phyloP scores from a whole-genome alignment of 2,888 invertebrate genomes.

The Eristalis arbustorum region DNA sequence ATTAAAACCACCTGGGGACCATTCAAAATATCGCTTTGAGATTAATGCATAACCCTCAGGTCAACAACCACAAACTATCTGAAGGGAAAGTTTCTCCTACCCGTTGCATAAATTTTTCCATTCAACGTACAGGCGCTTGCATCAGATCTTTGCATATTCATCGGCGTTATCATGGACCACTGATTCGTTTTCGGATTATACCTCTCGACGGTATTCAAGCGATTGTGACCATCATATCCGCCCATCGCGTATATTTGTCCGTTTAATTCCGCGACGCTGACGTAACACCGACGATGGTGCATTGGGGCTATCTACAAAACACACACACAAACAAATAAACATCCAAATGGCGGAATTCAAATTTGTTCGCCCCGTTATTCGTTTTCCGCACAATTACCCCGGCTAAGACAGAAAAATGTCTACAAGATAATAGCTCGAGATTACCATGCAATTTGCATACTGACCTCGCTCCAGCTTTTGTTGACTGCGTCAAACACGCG shows the following conservation, averaged over 20 bases:
- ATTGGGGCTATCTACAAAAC: slow-evolving; percentile 87
- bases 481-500: slow-evolving; percentile 92
- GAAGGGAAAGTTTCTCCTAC: slow-evolving; percentile 67
- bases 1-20: slow-evolving; percentile 91
- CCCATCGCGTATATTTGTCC: slow-evolving; percentile 93
- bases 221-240: slow-evolving; percentile 91
- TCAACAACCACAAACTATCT: background rate
- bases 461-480: slow-evolving; percentile 90
- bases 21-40: background rate
- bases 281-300: slow-evolving; percentile 93
- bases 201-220: slow-evolving; percentile 92
- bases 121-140: slow-evolving; percentile 93
- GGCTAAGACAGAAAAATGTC: slow-evolving; percentile 6
- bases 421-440: slow-evolving; percentile 8
- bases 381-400: slow-evolving; percentile 31
- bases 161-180: slow-evolving; percentile 92
- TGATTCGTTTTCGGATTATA: slow-evolving; percentile 93
- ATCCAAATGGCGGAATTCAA: slow-evolving; percentile 10
- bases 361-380: background rate
- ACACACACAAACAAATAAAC: slow-evolving; percentile 41
- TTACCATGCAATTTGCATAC: slow-evolving; percentile 42
- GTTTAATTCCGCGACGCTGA: slow-evolving; percentile 89
- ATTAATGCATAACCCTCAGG: background rate
- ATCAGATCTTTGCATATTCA: slow-evolving; percentile 94
- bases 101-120: slow-evolving; percentile 82